Base-by-base conservation (phyloP, 1,140 invertebrate genomes). In the Drosophila willistoni region DNA sequence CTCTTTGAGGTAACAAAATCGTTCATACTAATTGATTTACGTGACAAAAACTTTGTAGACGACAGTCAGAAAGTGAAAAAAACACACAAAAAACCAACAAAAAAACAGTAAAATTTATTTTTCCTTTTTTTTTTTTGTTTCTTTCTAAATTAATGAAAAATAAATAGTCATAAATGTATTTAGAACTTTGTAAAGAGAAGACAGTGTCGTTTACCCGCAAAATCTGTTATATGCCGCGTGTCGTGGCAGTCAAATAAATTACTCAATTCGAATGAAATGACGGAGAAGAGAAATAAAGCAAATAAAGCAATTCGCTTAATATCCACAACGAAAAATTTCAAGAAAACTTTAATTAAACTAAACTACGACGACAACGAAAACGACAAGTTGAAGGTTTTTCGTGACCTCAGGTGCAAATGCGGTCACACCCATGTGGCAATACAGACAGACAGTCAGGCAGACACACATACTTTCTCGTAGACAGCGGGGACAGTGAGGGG, bases 301-400 rank as follows among this genome's bases (percentile, higher is more conserved):
- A 81, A 86, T 78, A 79, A 81, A 82, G 83, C 82, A 51, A 51
- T 51, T 51, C 44, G 44, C 73, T 87, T 85, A 76, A 87, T 81
- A 67, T 65, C 63, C 64, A 64, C 69, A 70, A 69, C 84, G 76
- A 86, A 89, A 89, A 80, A 64, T 77, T 87, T 87, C 71, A 69
- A 74, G 67, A 74, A 72, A 83, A 89, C 83, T 87, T 87, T 87
- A 87, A 87, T 87, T 87, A 87, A 87, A 86, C 79, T 73, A 74
- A 72, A 69, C 72, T 68, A 77, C 68, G 42, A 41, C 39, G 19
- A 47, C 61, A 41, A 42, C 34, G 57, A 71, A 19, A 54, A 56
- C 68, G 57, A 63, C 36, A 51, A 62, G 41, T 62, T 51, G 60
- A 62, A 62, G 56, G 70, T 56, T 59, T 51, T 69, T 69, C 79